These are phyloP conservation scores for Capitulum mitella DNA, from an alignment of 2,888 invertebrate genomes.

Conservation along the genomic window DNA sequence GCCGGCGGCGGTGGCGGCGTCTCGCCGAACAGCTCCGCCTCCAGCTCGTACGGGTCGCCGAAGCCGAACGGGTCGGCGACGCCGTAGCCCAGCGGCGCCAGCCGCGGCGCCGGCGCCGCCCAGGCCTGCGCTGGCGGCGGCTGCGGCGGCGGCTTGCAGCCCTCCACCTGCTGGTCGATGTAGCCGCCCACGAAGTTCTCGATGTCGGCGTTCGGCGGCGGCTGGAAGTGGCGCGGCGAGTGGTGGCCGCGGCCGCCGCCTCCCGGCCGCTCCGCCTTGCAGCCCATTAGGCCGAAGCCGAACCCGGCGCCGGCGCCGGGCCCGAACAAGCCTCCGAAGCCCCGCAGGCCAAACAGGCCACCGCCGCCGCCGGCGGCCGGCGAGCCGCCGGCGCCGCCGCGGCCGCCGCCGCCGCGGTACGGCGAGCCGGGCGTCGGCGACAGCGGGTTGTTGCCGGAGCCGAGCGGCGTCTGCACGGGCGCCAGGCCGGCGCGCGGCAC, in stretches of 20 bases:
- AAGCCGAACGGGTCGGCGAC: not conserved
- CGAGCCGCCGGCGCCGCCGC: not conserved
- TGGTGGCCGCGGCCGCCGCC: not conserved
- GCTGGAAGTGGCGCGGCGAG: not conserved
- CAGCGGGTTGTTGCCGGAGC: not conserved
- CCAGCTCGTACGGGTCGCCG: not conserved
- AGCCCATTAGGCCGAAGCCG: not conserved
- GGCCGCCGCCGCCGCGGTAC: not conserved
- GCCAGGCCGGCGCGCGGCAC: not conserved
- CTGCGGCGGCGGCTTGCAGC: slow-evolving; percentile 14
- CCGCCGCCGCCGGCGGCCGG: not conserved
- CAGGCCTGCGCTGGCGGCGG: not conserved
- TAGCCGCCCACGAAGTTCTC: not conserved
- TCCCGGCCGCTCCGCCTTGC: not conserved
- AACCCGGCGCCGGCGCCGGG: not conserved
- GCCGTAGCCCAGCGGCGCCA: not conserved
- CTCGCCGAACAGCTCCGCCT: not conserved
- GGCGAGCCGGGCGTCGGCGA: slow-evolving; percentile 4
- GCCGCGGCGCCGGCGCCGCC: not conserved
- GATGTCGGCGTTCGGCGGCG: not conserved
- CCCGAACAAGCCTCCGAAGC: slow-evolving; percentile 14
- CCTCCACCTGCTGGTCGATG: slow-evolving; percentile 19
- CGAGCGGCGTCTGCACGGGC: not conserved
- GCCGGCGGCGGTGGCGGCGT: no score
- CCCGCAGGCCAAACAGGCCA: not conserved